Base-by-base conservation (phyloP, 1,140 invertebrate species). In the Conus betulinus region DNA sequence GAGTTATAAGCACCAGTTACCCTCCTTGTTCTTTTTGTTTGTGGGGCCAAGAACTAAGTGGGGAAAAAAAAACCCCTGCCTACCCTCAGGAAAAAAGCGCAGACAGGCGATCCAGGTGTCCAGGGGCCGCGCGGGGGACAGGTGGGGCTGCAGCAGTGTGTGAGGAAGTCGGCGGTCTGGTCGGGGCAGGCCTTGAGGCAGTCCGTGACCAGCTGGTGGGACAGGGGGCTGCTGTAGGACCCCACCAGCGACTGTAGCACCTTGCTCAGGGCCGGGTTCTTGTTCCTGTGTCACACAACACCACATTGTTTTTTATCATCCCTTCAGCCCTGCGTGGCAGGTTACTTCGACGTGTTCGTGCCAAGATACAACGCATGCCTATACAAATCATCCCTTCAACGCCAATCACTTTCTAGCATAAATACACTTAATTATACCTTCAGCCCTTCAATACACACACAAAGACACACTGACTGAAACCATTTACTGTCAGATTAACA, bases 231-330 rank as follows among this genome's bases (percentile, higher is more conserved):
- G n/a, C 39, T 71, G 81, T 84, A 84, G 25, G 87, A 74, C 4
- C 60, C 52, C 81, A 84, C 27, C 51, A 88, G 23, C 11, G 25
- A 11, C 81, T 76, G 63, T 51, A 88, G 63, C 57, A 88, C 63
- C 55, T 88, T 88, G 82, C 25, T 74, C 60, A 88, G n/a, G 25
- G 82, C 82, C 23, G 82, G 60, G 81, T 88, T 88, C 25, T 84
- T 83, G 81, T 88, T 88, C n/a, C 87, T 88, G 87, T 78, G 7
- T 20, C 57, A 60, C 57, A 60, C 57, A 60, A 0, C 11, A 23
- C 11, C 67, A 71, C 67, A 71, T n/a, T n/a, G 17, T 39, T 0
- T 39, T 39, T 3, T 39, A 39, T 39, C 39, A 39, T 39, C 39
- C 39, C 39, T 39, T 39, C 39, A 39, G 39, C 39, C 39, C 39